Base-by-base conservation (phyloP, 2,113 vertebrate genomes). In the Actenoides hombroni region DNA sequence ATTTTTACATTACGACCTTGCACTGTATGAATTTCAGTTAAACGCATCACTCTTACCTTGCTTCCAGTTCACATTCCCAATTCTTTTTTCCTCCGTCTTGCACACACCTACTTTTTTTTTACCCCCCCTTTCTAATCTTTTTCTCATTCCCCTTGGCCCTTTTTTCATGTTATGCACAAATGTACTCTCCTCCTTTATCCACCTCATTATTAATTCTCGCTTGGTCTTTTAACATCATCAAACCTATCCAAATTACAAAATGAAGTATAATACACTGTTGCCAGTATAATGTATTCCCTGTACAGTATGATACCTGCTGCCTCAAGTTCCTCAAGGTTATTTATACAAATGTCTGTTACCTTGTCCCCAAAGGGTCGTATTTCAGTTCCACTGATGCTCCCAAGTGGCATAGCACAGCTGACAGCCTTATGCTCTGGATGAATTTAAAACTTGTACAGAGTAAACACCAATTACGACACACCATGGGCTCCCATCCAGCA, bases 171-270 rank as follows among this genome's bases (percentile, higher is more conserved):
- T 74, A 85, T 31, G 10, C 44, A 70, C 31, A 91, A 94, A 78
- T 40, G 42, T 39, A 67, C 9, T 70, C 42, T 79, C 51, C 51
- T 56, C 35, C 51, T 29, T 91, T 51, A 76, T 31, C 18, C 42
- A 87, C 74, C 24, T 91, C 88, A 70, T 94, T 61, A 61, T 7
- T 88, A 56, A 61, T 57, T 74, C 59, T 83, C 35, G 64, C 68
- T 49, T 53, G 31, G 42, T 59, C 48, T 70, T 61, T 64, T 63
- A 78, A 81, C 7, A 73, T 74, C 44, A 91, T 57, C 28, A 73
- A 91, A 76, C 14, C 19, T 25, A 80, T 31, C 10, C 40, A 85
- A 79, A 40, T 57, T 87, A 87, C 29, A 89, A 79, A 78, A 75
- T 39, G 1, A 78, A 59, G 19, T 75, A 31, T 24, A 81, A 86